Percentiles rank a stretch among this genome's conserved stretches.
phyloP scores from a whole-genome alignment of 2,888 invertebrate genomes.

The Geophilus truncorum region DNA sequence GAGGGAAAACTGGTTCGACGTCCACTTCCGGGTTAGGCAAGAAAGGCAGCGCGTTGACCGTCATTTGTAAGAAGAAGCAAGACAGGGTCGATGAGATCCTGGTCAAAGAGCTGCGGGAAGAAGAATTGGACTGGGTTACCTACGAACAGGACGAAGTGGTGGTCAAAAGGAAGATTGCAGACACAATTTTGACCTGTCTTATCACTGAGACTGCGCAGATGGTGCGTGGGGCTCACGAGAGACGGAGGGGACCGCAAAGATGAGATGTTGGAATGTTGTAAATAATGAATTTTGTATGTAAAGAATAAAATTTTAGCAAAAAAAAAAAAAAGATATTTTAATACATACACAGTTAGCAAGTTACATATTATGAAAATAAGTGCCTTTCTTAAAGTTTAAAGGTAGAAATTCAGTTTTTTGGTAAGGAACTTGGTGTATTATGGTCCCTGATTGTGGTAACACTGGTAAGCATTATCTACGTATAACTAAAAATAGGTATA shows the following conservation, averaged over 20 bases:
- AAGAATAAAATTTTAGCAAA: neutral
- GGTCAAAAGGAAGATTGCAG: conserved; percentile 58
- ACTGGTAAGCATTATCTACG: too few relatives aligned
- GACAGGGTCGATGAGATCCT: conserved; percentile 68
- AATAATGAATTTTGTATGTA: neutral
- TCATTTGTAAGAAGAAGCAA: conserved; percentile 51
- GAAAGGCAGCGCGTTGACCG: neutral
- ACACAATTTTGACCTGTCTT: conserved; percentile 54
- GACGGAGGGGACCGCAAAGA: neutral
- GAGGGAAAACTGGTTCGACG: conserved; percentile 44
- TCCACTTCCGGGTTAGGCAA: neutral
- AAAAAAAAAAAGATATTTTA: neutral
- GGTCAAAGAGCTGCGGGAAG: conserved; percentile 63
- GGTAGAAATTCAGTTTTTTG: neutral
- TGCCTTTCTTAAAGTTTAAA: too few relatives aligned
- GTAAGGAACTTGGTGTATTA: neutral
- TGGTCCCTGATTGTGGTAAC: neutral
- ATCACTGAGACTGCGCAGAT: neutral
- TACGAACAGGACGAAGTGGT: conserved; percentile 65
- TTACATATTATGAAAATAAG: neutral
- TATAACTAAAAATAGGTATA: too few relatives aligned
- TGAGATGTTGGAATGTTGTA: neutral
- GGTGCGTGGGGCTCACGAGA: neutral
- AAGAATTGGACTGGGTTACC: conserved; percentile 68
- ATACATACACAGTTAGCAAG: too few relatives aligned